Percentiles rank a stretch among this genome's conserved stretches.
phyloP scores from a whole-genome alignment of 2,113 vertebrate genomes.

The Atrichornis clamosus region DNA sequence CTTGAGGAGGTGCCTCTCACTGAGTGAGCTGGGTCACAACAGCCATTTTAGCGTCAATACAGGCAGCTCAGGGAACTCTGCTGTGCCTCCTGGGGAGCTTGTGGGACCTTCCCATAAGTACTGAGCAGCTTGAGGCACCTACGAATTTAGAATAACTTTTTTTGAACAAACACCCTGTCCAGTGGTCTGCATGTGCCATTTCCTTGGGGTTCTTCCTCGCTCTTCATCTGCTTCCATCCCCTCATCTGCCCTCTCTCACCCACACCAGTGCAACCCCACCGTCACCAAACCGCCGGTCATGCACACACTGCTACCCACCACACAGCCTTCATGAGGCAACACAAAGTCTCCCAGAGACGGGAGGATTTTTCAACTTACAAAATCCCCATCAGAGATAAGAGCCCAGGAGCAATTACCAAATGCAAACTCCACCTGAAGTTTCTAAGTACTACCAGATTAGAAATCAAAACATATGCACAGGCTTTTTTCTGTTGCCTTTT shows the following conservation, averaged over 20 bases:
- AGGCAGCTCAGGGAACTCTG: background rate
- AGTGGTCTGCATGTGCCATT: background rate
- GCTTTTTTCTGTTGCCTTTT: background rate
- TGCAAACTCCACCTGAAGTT: background rate
- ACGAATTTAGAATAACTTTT: background rate
- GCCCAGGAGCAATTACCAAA: background rate
- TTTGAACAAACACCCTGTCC: background rate
- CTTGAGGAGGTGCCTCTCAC: background rate
- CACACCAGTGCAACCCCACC: background rate
- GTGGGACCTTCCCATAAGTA: background rate
- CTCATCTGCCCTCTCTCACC: background rate
- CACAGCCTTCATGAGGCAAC: background rate
- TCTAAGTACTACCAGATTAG: background rate
- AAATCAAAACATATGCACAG: background rate
- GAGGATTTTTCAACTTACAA: background rate
- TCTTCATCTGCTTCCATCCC: background rate
- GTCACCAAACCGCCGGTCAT: fast-evolving
- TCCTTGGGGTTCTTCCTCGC: fast-evolving
- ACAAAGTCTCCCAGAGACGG: background rate
- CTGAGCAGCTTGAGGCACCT: background rate
- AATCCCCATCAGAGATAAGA: background rate
- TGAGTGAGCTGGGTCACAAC: background rate
- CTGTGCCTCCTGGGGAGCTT: background rate
- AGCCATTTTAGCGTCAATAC: background rate
- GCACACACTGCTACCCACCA: no score